Percentiles rank a stretch among this genome's conserved stretches.
Evolutionary conservation across 2,113 vertebrate genomes (phyloP).

Genomic region (Lethenteron reissneri): DNA sequence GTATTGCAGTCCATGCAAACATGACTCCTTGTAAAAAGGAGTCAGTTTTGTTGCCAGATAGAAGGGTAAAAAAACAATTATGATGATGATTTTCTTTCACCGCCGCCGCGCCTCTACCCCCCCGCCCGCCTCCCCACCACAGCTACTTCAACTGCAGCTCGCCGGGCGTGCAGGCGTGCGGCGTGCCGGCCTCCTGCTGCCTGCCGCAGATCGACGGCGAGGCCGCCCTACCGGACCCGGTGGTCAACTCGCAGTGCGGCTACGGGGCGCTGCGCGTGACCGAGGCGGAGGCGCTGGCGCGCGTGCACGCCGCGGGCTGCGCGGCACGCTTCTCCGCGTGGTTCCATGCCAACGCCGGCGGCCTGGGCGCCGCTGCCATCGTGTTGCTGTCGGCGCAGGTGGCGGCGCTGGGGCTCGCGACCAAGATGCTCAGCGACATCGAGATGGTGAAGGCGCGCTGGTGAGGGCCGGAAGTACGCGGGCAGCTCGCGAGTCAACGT

Average conservation of each 20-base stretch:
- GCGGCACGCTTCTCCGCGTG: slow-evolving; percentile 25
- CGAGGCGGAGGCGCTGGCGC: slow-evolving; percentile 18
- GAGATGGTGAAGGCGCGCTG: slow-evolving; percentile 11
- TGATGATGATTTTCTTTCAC: not conserved
- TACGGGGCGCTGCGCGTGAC: slow-evolving; percentile 28
- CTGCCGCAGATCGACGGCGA: slow-evolving; percentile 9
- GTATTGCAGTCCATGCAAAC: too few relatives aligned
- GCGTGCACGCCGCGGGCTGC: slow-evolving; percentile 40
- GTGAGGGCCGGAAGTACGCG: not conserved
- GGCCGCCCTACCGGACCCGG: slow-evolving; percentile 18
- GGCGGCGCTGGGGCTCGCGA: slow-evolving; percentile 22
- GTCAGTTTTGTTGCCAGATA: too few relatives aligned
- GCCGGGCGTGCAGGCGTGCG: slow-evolving; percentile 40
- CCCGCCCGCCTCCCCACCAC: slow-evolving; percentile 7
- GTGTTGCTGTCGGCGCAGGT: slow-evolving; percentile 27
- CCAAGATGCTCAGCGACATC: slow-evolving; percentile 26
- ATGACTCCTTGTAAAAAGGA: too few relatives aligned
- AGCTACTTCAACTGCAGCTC: slow-evolving; percentile 81
- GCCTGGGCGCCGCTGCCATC: slow-evolving; percentile 7
- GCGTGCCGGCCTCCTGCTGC: slow-evolving; percentile 64
- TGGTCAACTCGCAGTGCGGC: slow-evolving; percentile 46
- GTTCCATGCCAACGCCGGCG: slow-evolving; percentile 22
- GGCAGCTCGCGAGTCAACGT: not conserved
- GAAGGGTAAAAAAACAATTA: too few relatives aligned
- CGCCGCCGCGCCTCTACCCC: not conserved